Base-by-base conservation (phyloP, 2,797 vertebrate species). In the Bovichtus diacanthus region DNA sequence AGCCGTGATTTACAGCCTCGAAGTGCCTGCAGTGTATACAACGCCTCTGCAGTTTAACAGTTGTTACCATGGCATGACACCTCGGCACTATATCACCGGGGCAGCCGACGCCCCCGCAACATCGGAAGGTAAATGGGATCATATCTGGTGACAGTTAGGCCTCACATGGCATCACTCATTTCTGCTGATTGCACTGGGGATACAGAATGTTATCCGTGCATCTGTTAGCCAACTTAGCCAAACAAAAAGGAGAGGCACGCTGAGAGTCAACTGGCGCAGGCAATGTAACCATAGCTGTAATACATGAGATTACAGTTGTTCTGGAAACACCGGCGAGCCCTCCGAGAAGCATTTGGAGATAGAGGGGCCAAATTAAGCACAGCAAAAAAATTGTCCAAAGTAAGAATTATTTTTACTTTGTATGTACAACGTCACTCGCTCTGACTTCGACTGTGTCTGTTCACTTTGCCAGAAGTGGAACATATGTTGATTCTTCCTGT, bases 11-110 rank as follows among this genome's bases (percentile, higher is more conserved):
- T 90, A 92, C 86, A 79, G 80, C 78, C 84, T 66, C 6, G 12
- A 79, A 86, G 82, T 83, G 77, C 63, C 83, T 83, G 85, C 86
- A 85, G 84, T 87, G 84, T 88, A 80, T 84, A 87, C 86, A 89
- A 75, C 63, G 41, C 67, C 81, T 85, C 81, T 58, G 62, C 66
- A 76, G 76, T 71, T 74, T 70, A 81, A 50, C 84, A 86, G 86
- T 76, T 83, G 90, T 91, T 88, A 60, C 83, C 79, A 84, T 82
- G 83, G 82, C 76, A 70, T 64, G 84, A 87, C 84, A 83, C 76
- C 79, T 76, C 72, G 60, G 85, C 70, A 82, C 81, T 87, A 51
- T 70, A 50, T 90, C 86, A 85, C 88, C 25, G 67, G 71, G 59
- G 85, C 78, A 87, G 83, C 84, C 38, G 13, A 56, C 12, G 11